phyloP scores from a whole-genome alignment of 2,797 vertebrate species.

The Cossypha dichroa region DNA sequence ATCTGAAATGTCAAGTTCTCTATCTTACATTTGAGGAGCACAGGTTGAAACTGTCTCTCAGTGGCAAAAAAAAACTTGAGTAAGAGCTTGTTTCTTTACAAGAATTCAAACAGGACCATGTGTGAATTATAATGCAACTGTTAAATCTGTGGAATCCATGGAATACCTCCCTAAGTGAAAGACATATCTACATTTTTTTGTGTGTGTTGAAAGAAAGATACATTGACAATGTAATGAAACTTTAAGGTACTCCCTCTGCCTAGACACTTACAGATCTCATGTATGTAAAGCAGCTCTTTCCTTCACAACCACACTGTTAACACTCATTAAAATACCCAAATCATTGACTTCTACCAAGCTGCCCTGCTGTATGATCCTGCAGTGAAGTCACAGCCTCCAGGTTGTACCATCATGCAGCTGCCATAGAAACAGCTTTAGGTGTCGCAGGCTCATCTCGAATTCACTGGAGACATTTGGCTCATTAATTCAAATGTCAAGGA shows the following conservation, averaged over 20 bases:
- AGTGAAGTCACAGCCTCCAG: not conserved
- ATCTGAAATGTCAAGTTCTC: constrained; percentile 8
- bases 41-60: not conserved
- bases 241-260: not conserved
- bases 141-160: constrained; percentile 78
- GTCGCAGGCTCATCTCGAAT: not conserved
- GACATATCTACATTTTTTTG: not conserved
- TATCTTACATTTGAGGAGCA: not conserved
- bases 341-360: not conserved
- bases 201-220: not conserved
- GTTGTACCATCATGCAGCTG: constrained; percentile 19
- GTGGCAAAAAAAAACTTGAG: not conserved
- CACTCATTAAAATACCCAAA: not conserved
- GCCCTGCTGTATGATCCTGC: not conserved
- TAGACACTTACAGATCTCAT: not conserved
- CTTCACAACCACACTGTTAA: not conserved
- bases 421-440: constrained; percentile 34
- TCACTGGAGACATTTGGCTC: constrained; percentile 42
- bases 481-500: constrained; percentile 45
- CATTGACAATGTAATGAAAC: not conserved
- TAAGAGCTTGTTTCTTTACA: constrained; percentile 32
- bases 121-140: constrained; percentile 68
- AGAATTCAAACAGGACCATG: constrained; percentile 84
- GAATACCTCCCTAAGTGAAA: constrained; percentile 54
- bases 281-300: not conserved